Evolutionary conservation across 1,140 invertebrate genomes (phyloP), one percentile per base, ranked within the genome.

Genomic region (Homarus americanus): DNA sequence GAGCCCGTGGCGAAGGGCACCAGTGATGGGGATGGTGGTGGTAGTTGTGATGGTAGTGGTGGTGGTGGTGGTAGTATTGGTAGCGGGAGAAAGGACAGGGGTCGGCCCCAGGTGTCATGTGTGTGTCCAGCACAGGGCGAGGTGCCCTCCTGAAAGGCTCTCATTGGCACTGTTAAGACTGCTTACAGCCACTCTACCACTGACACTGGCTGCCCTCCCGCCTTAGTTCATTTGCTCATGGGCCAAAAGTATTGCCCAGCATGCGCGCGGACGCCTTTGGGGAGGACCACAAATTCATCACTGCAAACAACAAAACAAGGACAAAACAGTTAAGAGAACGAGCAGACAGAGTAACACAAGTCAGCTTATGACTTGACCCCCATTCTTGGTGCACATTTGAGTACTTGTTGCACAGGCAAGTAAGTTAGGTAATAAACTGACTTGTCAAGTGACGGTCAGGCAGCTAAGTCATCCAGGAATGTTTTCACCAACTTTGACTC

Each of bases 251-350:
- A 91, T 86, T 86, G 83, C 79, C 88, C 89, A 82, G 82, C 89
- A 86, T 87, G 87, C 83, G 82, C 73, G 78, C 82, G 75, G 73
- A 86, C 82, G 80, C 87, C 78, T 79, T 91, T 86, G 83, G 90
- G 90, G 49, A 91, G 83, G 83, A 91, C 90, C 83, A 91, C 90
- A 91, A 91, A 91, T 79, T 91, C 90, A 82, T 91, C 90, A 91
- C 90, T 91, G 90, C 63, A 91, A 91, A 91, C 84, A 87, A 91
- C 78, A 83, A 82, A 87, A 91, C 83, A 87, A 87, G 90, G 90
- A 87, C 90, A 87, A 91, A 75, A 91, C 90, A 87, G 90, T 91
- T 91, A 91, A 87, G 90, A 80, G 87, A 49, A 82, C 53, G 63
- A 84, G 82, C 82, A 91, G 66, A 83, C 82, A 91, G 66, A 83